Evolutionary conservation across 2,113 vertebrate genomes (phyloP), one percentile per base, ranked within the genome.

Genomic region (Jaculus jaculus): DNA sequence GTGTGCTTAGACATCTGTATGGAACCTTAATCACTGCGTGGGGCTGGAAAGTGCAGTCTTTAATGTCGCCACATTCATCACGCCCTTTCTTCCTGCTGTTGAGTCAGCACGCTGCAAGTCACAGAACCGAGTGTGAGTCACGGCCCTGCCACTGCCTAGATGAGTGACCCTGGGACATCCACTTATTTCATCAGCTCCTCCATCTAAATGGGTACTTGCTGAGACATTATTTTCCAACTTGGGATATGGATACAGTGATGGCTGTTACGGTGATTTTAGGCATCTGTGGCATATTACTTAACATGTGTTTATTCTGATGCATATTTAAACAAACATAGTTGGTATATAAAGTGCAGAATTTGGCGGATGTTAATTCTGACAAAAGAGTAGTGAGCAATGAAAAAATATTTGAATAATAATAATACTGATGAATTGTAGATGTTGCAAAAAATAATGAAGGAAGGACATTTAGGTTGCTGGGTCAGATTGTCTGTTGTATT

Each of bases 1-100:
- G 92, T 96, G 68, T 74, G n/a, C 60, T 77, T 74, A 71, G 63
- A 92, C 32, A 61, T 58, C 63, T 86, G 66, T 95, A 1, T 16
- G 58, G 71, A 78, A 15, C 61, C 75, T 93, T 92, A 84, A 89
- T 89, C 95, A 90, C 65, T 10, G 17, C 24, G 4, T 66, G 63
- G 51, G 84, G 78, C 84, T 69, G 30, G 78, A 61, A 82, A 77
- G 7, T 63, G 24, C 80, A 75, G 28, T 79, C 83, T 85, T 74
- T 37, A 74, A 75, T 73, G 63, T n/a, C 23, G 13, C 26, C 26
- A n/a, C 81, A 60, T 91, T 91, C 74, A 83, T 95, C 72, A 26
- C 6, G 58, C 24, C 66, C 39, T 34, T 74, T 34, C 69, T 47
- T 87, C 61, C 21, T 18, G 77, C 47, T 82, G 12, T 12, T 39